phyloP scores from a whole-genome alignment of 2,113 vertebrate species.

The Muntiacus reevesi region DNA sequence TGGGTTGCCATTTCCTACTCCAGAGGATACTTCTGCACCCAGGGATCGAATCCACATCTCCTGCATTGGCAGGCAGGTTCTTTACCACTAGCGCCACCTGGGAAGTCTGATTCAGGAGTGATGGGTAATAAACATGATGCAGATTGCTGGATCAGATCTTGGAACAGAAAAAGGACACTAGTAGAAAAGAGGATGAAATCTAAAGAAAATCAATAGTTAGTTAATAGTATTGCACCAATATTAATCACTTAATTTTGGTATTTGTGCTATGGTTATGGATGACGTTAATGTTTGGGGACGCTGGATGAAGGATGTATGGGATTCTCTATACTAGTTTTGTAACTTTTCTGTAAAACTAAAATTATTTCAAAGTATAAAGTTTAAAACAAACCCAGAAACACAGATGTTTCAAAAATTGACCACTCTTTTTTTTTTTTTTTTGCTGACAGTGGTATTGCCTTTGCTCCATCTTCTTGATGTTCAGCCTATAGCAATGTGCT shows the following conservation, averaged over 20 bases:
- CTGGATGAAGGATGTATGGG: not conserved
- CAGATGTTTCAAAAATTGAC: not conserved
- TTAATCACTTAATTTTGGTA: not conserved
- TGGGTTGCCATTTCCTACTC: not conserved
- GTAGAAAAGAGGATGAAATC: not conserved
- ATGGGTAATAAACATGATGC: not conserved
- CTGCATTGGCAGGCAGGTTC: not conserved
- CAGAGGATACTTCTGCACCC: not conserved
- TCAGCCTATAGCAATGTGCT: not conserved
- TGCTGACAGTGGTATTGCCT: not conserved
- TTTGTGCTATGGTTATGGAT: not conserved
- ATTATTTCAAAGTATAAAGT: not conserved
- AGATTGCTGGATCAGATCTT: not conserved
- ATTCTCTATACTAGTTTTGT: not conserved
- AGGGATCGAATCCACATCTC: not conserved
- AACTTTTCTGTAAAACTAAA: slow-evolving; percentile 4
- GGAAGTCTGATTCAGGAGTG: not conserved
- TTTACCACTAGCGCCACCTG: not conserved
- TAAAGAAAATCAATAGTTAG: not conserved
- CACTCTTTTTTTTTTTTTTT: not conserved
- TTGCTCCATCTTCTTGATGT: not conserved
- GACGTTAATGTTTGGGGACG: not conserved
- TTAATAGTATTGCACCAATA: not conserved
- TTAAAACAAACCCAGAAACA: not conserved
- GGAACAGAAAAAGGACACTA: not conserved